Evolutionary conservation across 2,888 invertebrate species (phyloP).

Genomic region (Creontiades dilutus): DNA sequence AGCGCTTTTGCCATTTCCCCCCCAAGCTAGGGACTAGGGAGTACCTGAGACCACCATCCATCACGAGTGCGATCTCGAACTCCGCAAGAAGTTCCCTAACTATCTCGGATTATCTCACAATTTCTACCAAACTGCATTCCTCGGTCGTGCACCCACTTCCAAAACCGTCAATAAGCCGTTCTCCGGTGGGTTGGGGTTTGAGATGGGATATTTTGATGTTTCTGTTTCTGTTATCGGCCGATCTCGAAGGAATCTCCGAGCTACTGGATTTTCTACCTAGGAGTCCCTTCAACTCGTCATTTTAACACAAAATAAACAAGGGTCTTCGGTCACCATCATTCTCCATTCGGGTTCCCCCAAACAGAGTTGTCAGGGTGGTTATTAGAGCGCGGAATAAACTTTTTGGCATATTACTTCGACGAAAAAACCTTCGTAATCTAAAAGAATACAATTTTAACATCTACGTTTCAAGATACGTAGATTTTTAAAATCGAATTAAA

Average conservation of each 20-base stretch:
- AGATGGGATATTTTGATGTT: constrained; percentile 3
- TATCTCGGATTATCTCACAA: not conserved
- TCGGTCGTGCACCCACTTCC: not conserved
- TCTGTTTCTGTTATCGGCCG: not conserved
- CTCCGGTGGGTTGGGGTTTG: not conserved
- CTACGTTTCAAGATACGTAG: no score
- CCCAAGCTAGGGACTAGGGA: not conserved
- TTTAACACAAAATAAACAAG: not conserved
- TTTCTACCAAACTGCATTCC: constrained; percentile 3
- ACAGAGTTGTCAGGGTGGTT: no score
- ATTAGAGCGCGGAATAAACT: no score
- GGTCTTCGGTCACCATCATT: no score
- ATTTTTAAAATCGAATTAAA: no score
- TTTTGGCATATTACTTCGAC: no score
- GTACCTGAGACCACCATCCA: constrained; percentile 25
- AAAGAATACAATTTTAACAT: no score
- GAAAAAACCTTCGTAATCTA: no score
- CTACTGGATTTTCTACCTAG: not conserved
- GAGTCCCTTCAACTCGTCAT: not conserved
- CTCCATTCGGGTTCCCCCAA: no score
- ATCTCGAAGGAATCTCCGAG: not conserved
- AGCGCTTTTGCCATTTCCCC: constrained; percentile 37
- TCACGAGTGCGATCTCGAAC: not conserved
- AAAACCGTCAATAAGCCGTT: not conserved
- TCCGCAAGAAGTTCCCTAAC: not conserved